phyloP scores from a whole-genome alignment of 2,113 vertebrate species.

The Anhinga rufa region DNA sequence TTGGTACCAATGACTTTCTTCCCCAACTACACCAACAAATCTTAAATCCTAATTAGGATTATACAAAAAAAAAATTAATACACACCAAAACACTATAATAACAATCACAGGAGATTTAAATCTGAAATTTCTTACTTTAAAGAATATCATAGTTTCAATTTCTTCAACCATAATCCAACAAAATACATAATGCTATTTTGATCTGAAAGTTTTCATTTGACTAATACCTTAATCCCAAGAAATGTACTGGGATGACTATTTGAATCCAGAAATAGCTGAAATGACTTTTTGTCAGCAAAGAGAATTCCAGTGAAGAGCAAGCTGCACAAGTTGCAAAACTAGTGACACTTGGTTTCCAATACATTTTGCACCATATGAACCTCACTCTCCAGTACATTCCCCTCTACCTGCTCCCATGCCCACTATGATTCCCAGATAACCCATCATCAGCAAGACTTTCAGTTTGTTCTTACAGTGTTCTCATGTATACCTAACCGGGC shows the following conservation, averaged over 20 bases:
- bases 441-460: background rate
- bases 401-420: background rate
- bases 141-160: background rate
- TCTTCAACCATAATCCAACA: background rate
- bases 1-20: background rate
- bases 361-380: background rate
- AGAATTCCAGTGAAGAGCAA: background rate
- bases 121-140: background rate
- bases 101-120: background rate
- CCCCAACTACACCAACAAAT: background rate
- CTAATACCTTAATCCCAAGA: background rate
- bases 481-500: background rate
- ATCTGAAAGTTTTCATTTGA: background rate
- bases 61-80: background rate
- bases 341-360: background rate
- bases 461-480: background rate
- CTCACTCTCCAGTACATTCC: background rate
- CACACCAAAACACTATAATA: background rate
- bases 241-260: background rate
- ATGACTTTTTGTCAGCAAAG: background rate
- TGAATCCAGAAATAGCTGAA: background rate
- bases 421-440: background rate
- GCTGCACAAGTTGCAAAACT: background rate
- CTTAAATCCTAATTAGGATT: background rate
- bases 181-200: background rate